Evolutionary conservation across 2,113 vertebrate genomes (phyloP).

Genomic region (Spilogale gracilis): DNA sequence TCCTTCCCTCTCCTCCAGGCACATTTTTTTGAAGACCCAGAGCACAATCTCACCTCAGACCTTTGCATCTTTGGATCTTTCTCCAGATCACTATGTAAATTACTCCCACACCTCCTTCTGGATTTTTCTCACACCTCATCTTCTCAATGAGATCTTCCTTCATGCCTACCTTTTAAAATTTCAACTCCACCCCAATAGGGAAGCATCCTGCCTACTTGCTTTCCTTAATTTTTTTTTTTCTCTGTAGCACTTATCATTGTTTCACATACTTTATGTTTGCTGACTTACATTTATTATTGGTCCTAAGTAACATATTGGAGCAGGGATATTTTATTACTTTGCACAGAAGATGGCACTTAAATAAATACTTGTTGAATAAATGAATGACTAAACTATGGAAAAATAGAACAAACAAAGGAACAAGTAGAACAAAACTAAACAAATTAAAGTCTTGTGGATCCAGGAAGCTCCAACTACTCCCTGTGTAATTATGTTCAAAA

Average conservation of each 20-base stretch:
- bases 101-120: not conserved
- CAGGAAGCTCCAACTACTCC: not conserved
- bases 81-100: not conserved
- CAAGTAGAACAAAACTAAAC: not conserved
- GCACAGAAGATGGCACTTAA: not conserved
- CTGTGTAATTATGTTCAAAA: not conserved
- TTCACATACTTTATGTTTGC: not conserved
- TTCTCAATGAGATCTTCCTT: not conserved
- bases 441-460: not conserved
- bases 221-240: constrained; percentile 22
- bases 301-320: not conserved
- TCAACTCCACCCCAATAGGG: not conserved
- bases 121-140: not conserved
- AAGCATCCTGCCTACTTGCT: not conserved
- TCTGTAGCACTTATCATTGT: not conserved
- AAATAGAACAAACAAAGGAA: not conserved
- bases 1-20: not conserved
- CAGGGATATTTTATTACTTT: not conserved
- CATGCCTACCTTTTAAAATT: rapidly evolving
- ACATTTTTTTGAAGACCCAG: not conserved
- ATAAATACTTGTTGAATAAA: not conserved
- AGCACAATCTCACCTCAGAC: not conserved
- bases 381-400: not conserved
- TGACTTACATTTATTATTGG: not conserved
- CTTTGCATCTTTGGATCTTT: not conserved